Evolutionary conservation across 2,888 invertebrate species (phyloP).

Genomic region (Pilophorus perplexus): DNA sequence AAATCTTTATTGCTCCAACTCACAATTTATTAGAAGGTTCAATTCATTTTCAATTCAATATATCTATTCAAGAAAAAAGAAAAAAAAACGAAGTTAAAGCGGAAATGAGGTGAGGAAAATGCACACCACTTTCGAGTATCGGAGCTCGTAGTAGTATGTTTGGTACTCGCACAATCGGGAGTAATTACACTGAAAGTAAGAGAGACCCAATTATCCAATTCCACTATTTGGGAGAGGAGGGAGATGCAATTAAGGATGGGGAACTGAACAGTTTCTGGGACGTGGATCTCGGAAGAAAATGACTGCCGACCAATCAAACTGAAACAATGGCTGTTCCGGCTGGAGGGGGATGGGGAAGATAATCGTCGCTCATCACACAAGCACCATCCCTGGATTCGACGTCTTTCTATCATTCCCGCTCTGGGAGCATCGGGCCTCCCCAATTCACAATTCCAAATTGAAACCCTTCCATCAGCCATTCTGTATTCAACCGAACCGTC

Average conservation of each 20-base stretch:
- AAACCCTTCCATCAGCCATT: not conserved
- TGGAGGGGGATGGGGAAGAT: conserved; percentile 2
- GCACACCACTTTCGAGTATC: no score
- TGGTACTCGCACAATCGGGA: no score
- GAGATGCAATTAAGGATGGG: not conserved
- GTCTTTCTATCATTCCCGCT: conserved; percentile 16
- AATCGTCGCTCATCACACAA: conserved; percentile 26
- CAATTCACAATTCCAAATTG: not conserved
- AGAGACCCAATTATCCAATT: not conserved
- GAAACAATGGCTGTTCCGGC: conserved; percentile 4
- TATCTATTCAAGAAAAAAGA: no score
- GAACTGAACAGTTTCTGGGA: not conserved
- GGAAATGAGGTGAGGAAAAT: no score
- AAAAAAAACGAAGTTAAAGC: no score
- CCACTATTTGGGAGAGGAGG: not conserved
- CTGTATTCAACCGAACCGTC: no score
- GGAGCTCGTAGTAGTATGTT: no score
- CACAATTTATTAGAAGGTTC: no score
- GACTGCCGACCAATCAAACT: conserved; percentile 23
- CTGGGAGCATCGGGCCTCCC: not conserved
- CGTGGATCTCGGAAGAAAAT: conserved; percentile 9
- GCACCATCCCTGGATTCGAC: conserved; percentile 25
- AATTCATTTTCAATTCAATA: no score
- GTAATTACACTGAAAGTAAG: conserved; percentile 52
- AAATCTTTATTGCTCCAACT: not conserved